These are phyloP conservation scores for Acanthacorydalis orientalis DNA, from an alignment of 2,888 invertebrate genomes.

Conservation along the genomic window DNA sequence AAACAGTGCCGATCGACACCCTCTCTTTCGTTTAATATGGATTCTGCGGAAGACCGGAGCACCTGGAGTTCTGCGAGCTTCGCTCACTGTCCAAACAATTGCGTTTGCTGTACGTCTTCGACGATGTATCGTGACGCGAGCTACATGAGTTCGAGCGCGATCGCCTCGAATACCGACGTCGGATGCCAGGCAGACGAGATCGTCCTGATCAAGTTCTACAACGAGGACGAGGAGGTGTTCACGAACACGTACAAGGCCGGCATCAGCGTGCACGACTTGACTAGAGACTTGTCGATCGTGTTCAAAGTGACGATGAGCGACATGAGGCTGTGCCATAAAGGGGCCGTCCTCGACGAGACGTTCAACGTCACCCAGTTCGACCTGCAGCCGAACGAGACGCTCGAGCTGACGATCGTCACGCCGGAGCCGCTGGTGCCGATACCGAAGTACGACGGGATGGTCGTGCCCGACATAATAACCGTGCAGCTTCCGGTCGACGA, in stretches of 20 bases:
- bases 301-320: conserved; percentile 10
- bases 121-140: too few species aligned
- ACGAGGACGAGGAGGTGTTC: conserved; percentile 10
- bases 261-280: conserved; percentile 12
- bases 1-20: too few species aligned
- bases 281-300: conserved; percentile 11
- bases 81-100: too few species aligned
- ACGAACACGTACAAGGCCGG: conserved; percentile 12
- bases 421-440: not conserved
- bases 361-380: conserved; percentile 16
- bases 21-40: too few species aligned
- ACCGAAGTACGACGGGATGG: conserved; percentile 11
- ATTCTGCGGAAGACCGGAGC: too few species aligned
- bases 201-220: conserved; percentile 13
- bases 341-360: conserved; percentile 14
- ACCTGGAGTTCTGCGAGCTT: too few species aligned
- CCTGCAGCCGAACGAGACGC: conserved; percentile 16
- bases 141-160: too few species aligned
- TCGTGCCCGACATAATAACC: conserved; percentile 35
- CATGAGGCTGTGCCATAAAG: conserved; percentile 15
- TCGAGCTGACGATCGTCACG: conserved; percentile 12
- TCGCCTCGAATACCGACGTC: not conserved
- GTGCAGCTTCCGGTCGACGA: conserved; percentile 30
- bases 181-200: not conserved
- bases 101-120: too few species aligned